These are phyloP conservation scores for Tachina lurida DNA, from an alignment of 2,888 invertebrate species.

Conservation along the genomic window DNA sequence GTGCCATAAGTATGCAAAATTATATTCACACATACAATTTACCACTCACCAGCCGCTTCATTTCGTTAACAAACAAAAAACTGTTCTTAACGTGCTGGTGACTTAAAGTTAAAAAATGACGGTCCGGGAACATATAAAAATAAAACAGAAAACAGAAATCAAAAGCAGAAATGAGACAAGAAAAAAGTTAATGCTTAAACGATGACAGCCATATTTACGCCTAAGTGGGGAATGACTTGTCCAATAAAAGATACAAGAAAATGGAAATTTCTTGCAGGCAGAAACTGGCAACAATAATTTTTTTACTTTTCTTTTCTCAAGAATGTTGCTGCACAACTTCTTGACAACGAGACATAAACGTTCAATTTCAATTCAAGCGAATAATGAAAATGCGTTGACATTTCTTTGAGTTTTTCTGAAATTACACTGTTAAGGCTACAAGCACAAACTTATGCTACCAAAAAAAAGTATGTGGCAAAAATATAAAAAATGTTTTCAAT, in stretches of 20 bases:
- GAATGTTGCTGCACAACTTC: neutral
- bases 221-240: constrained; percentile 74
- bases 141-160: neutral
- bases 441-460: neutral
- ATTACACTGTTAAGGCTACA: neutral
- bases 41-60: constrained; percentile 14
- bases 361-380: constrained; percentile 39
- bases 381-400: constrained; percentile 53
- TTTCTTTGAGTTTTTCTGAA: constrained; percentile 4
- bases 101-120: constrained; percentile 34
- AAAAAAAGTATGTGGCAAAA: neutral
- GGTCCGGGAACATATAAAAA: neutral
- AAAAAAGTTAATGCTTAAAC: constrained; percentile 65
- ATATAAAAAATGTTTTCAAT: neutral
- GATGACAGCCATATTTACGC: constrained; percentile 72
- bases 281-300: constrained; percentile 18
- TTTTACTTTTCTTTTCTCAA: neutral
- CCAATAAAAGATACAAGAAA: constrained; percentile 33
- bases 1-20: constrained; percentile 38
- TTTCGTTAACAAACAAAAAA: constrained; percentile 35
- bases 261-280: constrained; percentile 19
- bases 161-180: neutral
- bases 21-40: constrained; percentile 1
- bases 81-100: constrained; percentile 50
- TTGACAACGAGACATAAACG: constrained; percentile 13